Evolutionary conservation across 2,888 invertebrate species (phyloP).

Genomic region (Belgica antarctica): DNA sequence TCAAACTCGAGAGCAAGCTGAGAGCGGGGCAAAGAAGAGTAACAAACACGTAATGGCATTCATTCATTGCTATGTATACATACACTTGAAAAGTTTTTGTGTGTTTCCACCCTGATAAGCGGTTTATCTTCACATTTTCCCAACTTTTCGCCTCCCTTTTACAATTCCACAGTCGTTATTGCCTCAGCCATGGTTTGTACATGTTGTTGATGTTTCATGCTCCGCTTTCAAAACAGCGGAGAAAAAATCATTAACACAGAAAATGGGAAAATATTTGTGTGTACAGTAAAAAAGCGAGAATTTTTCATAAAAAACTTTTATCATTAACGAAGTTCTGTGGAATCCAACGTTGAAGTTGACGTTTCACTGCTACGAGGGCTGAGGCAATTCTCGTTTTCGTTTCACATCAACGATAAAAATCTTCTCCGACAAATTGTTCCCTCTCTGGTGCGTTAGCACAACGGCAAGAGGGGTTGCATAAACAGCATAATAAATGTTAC

Average conservation of each 20-base stretch:
- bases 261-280: background rate
- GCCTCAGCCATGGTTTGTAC: background rate
- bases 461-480: conserved; percentile 1
- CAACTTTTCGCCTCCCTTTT: conserved; percentile 10
- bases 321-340: conserved; percentile 1
- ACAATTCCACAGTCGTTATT: conserved; percentile 12
- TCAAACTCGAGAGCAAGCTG: background rate
- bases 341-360: background rate
- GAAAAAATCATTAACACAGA: background rate
- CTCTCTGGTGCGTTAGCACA: conserved; percentile 24
- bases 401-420: conserved; percentile 28
- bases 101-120: conserved; percentile 48
- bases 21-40: background rate
- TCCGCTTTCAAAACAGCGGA: background rate
- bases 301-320: conserved; percentile 2
- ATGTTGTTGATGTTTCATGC: conserved; percentile 6
- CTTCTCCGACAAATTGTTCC: background rate
- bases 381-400: background rate
- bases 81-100: conserved; percentile 41
- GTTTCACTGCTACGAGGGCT: background rate
- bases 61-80: conserved; percentile 38
- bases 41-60: conserved; percentile 41
- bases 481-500: conserved; percentile 24
- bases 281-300: too few species aligned
- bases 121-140: conserved; percentile 50